Conservation (phyloP, 2,888 invertebrate genomes). For the Tethea ocularis region DNA sequence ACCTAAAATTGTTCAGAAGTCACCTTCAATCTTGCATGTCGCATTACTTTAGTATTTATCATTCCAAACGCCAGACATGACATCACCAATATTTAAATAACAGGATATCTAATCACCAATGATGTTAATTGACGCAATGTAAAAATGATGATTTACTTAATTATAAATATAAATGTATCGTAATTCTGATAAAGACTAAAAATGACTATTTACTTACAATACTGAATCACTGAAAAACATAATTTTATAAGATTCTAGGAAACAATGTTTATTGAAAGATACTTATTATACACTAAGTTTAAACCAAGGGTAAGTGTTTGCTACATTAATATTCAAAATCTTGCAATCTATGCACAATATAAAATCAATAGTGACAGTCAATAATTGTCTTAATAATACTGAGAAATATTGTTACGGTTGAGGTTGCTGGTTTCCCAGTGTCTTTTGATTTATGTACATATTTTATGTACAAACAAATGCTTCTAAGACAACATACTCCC, state of each 20-base stretch:
- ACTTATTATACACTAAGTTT: neutral
- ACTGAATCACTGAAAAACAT: no score
- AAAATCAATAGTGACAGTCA: neutral
- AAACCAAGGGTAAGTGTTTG: neutral
- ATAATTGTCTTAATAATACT: neutral
- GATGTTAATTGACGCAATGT: constrained; percentile 26
- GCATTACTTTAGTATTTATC: constrained; percentile 22
- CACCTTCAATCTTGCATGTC: neutral
- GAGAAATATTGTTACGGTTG: neutral
- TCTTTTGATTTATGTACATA: constrained; percentile 4
- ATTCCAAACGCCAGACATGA: constrained; percentile 24
- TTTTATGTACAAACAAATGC: neutral
- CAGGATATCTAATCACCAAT: constrained; percentile 30
- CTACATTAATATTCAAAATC: neutral
- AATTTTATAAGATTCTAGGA: neutral
- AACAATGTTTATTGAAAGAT: neutral
- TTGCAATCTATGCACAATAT: neutral
- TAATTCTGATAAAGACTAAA: no score
- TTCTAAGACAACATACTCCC: neutral
- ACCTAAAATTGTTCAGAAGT: constrained; percentile 7
- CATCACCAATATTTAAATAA: constrained; percentile 28
- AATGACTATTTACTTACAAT: no score
- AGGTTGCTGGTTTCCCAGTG: neutral
- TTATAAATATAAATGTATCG: neutral
- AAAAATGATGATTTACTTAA: constrained; percentile 26